phyloP scores from a whole-genome alignment of 1,140 invertebrate species.

The Pristionchus pacificus region DNA sequence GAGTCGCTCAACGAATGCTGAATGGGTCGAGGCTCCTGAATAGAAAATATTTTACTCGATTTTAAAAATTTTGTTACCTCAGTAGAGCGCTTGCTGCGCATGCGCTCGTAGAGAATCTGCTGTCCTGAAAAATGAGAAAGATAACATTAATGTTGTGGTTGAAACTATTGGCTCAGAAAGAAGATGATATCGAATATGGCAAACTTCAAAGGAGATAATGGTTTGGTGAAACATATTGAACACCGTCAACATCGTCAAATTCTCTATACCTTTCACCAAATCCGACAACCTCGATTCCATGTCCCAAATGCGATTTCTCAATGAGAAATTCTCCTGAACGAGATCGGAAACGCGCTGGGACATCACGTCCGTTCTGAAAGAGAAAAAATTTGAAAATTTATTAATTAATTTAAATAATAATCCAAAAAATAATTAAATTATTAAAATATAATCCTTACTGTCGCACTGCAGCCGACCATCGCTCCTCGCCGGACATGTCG shows the following conservation, averaged over 20 bases:
- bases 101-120: too few species aligned
- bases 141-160: background rate
- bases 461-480: constrained; percentile 18
- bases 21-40: too few species aligned
- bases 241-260: too few species aligned
- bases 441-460: constrained; percentile 9
- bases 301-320: constrained; percentile 25
- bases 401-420: background rate
- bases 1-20: too few species aligned
- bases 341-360: constrained; percentile 19
- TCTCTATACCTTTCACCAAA: too few species aligned
- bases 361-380: constrained; percentile 23
- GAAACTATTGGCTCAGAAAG: background rate
- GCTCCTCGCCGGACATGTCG: constrained; percentile 16
- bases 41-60: too few species aligned
- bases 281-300: constrained; percentile 27
- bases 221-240: background rate
- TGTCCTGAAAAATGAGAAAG: background rate
- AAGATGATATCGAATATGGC: constrained; percentile 2
- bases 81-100: constrained; percentile 2
- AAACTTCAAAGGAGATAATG: constrained; percentile 7
- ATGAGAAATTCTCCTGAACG: constrained; percentile 22
- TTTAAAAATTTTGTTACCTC: too few species aligned
- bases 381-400: background rate
- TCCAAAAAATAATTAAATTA: background rate